Evolutionary conservation across 2,797 vertebrate species (phyloP).

Genomic region (Tolypeutes matacus): DNA sequence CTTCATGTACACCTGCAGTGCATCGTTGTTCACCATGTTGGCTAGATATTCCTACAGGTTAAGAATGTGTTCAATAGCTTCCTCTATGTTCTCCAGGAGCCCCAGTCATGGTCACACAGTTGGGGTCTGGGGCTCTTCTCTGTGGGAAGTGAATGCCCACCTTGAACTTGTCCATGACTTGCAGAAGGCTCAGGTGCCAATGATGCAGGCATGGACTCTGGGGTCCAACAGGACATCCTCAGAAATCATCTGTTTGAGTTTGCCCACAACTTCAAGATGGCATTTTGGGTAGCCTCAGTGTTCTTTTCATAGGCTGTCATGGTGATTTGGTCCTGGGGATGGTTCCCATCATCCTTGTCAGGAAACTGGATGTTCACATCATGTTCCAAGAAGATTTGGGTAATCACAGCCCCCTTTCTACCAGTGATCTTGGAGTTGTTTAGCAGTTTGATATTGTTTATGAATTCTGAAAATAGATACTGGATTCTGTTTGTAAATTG

Average conservation of each 20-base stretch:
- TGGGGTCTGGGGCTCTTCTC: constrained; percentile 95
- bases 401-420: no score
- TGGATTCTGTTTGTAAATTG: no score
- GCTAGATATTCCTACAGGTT: constrained; percentile 98
- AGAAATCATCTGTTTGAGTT: constrained; percentile 98
- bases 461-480: no score
- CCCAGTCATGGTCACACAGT: constrained; percentile 96
- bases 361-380: no score
- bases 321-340: no score
- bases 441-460: no score
- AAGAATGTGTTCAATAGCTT: constrained; percentile 98
- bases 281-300: no score
- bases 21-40: constrained; percentile 96
- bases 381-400: no score
- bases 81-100: constrained; percentile 98
- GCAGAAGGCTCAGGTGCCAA: constrained; percentile 97
- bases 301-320: no score
- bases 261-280: no score
- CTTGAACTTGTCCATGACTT: constrained; percentile 99
- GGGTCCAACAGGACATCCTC: constrained; percentile 97
- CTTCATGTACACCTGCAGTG: constrained; percentile 96
- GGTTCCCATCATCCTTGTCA: no score
- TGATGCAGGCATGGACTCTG: constrained; percentile 97
- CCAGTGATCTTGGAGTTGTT: no score
- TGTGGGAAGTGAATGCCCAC: constrained; percentile 99